Evolutionary conservation across 2,113 vertebrate genomes (phyloP).

Genomic region (Trachemys scripta): DNA sequence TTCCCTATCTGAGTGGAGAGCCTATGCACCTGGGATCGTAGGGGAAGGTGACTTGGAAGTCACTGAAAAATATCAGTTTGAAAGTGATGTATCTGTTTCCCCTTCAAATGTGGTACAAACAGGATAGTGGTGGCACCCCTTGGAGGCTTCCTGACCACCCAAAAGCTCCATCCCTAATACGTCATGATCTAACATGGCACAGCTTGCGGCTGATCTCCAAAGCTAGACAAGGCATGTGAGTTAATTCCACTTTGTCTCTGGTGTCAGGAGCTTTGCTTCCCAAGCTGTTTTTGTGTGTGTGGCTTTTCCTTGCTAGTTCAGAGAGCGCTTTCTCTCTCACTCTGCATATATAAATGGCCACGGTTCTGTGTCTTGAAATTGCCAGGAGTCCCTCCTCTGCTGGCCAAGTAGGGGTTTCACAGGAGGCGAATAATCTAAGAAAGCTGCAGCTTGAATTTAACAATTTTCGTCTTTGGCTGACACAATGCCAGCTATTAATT

Average conservation of each 20-base stretch:
- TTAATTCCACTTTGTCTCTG: background rate
- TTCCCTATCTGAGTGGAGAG: rapidly evolving
- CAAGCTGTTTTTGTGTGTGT: background rate
- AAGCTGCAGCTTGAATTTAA: background rate
- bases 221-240: background rate
- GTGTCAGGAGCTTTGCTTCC: background rate
- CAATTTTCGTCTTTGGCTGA: background rate
- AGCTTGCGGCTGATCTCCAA: background rate
- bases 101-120: rapidly evolving
- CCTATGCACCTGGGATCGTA: rapidly evolving
- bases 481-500: background rate
- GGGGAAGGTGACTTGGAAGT: background rate
- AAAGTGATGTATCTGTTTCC: background rate
- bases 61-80: background rate
- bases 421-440: background rate
- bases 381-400: background rate
- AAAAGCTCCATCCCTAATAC: background rate
- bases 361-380: background rate
- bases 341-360: background rate
- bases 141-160: background rate
- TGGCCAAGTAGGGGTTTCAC: background rate
- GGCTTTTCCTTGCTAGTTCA: background rate
- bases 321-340: background rate
- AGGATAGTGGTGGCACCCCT: background rate
- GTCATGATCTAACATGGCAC: background rate